Conservation (phyloP, 2,888 invertebrate genomes). For the Drosophila antonietae region DNA sequence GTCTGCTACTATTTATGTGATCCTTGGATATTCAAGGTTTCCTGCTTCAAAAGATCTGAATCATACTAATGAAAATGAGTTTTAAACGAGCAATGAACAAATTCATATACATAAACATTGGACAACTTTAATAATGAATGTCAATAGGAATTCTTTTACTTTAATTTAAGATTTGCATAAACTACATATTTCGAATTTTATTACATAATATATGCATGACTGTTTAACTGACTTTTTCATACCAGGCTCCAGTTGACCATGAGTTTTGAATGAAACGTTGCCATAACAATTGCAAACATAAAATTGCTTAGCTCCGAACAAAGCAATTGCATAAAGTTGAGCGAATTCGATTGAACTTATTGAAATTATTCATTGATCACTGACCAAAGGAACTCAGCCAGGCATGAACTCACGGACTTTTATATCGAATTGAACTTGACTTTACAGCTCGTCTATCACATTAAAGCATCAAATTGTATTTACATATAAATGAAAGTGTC, state of each 20-base stretch:
- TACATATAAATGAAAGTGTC: constrained; percentile 5
- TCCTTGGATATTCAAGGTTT: too few relatives aligned
- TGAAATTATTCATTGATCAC: background rate
- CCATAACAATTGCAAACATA: too few relatives aligned
- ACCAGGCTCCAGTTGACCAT: background rate
- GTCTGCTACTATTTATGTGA: background rate
- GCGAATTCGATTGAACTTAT: background rate
- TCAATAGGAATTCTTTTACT: background rate
- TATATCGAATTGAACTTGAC: background rate
- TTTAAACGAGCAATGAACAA: background rate
- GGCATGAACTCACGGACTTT: background rate
- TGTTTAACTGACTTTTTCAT: background rate
- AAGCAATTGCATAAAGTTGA: background rate
- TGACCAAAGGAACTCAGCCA: background rate
- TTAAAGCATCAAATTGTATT: background rate
- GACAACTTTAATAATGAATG: background rate
- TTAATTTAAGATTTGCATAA: background rate
- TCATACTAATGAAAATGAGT: background rate
- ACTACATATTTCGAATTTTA: background rate
- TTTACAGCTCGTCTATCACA: background rate
- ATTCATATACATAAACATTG: background rate
- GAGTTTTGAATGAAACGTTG: too few relatives aligned
- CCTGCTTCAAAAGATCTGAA: background rate
- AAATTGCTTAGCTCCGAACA: background rate
- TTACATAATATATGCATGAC: too few relatives aligned